These are phyloP conservation scores for Listronotus oregonensis DNA, from an alignment of 1,140 invertebrate species.

Conservation along the genomic window DNA sequence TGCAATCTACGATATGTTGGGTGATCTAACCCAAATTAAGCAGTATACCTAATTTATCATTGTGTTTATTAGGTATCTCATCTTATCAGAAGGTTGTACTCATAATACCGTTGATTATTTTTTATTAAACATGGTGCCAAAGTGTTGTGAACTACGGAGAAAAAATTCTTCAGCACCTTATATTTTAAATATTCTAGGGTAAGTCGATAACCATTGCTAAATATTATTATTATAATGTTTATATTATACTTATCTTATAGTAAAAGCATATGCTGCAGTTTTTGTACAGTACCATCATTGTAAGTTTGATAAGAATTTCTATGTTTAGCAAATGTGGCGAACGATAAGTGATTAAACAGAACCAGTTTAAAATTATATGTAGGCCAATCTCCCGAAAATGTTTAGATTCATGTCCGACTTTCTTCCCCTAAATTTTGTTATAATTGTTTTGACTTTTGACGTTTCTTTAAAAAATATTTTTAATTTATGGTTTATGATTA, in stretches of 20 bases:
- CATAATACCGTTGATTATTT: slow-evolving; percentile 26
- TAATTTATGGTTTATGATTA: no score
- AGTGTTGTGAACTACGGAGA: slow-evolving; percentile 19
- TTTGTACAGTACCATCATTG: neutral
- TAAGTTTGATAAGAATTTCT: neutral
- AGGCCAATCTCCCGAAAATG: no score
- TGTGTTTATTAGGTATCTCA: slow-evolving; percentile 20
- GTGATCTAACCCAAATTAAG: slow-evolving; percentile 16
- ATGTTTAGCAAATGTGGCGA: neutral
- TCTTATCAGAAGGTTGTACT: slow-evolving; percentile 25
- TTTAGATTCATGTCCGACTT: no score
- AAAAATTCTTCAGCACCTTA: neutral
- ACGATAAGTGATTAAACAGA: no score
- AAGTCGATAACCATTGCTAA: neutral
- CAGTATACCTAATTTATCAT: neutral
- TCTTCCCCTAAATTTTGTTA: no score
- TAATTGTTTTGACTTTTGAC: no score
- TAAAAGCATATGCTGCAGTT: no score
- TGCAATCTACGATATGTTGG: neutral
- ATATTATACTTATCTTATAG: no score
- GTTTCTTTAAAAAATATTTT: no score
- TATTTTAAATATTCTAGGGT: neutral
- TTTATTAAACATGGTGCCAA: slow-evolving; percentile 32
- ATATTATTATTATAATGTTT: neutral
- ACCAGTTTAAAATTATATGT: no score